phyloP scores from a whole-genome alignment of 2,888 invertebrate species.

The Temnothorax ravouxi region DNA sequence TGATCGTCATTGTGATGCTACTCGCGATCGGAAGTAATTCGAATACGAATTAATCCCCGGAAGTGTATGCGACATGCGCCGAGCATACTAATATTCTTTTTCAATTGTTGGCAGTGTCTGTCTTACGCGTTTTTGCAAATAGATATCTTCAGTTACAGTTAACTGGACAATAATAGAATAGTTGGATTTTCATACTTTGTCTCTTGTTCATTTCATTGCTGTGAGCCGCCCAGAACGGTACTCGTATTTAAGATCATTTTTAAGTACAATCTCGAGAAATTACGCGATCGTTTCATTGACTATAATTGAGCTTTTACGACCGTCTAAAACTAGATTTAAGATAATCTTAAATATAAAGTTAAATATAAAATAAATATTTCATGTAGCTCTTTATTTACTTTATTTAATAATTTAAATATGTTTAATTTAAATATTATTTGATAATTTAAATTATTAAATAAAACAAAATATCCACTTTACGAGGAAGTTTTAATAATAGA shows the following conservation, averaged over 20 bases:
- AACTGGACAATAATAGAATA: not conserved
- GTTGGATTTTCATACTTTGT: not conserved
- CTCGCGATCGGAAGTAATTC: slow-evolving; percentile 64
- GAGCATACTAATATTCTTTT: slow-evolving; percentile 12
- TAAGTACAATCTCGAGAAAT: not conserved
- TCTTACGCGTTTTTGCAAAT: not conserved
- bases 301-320: not conserved
- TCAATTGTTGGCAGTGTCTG: not conserved
- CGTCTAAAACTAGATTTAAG: not conserved
- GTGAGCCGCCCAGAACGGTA: not conserved
- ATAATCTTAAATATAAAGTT: not conserved
- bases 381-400: not conserved
- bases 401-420: no score
- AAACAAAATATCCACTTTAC: not conserved
- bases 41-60: slow-evolving; percentile 59
- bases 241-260: not conserved
- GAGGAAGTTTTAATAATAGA: not conserved
- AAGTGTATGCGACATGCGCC: not conserved
- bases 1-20: slow-evolving; percentile 68
- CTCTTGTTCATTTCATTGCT: not conserved
- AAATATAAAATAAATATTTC: not conserved
- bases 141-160: not conserved
- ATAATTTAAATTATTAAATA: not conserved
- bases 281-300: not conserved
- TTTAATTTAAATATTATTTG: no score